phyloP scores from a whole-genome alignment of 2,113 vertebrate species.

The Plestiodon gilberti region DNA sequence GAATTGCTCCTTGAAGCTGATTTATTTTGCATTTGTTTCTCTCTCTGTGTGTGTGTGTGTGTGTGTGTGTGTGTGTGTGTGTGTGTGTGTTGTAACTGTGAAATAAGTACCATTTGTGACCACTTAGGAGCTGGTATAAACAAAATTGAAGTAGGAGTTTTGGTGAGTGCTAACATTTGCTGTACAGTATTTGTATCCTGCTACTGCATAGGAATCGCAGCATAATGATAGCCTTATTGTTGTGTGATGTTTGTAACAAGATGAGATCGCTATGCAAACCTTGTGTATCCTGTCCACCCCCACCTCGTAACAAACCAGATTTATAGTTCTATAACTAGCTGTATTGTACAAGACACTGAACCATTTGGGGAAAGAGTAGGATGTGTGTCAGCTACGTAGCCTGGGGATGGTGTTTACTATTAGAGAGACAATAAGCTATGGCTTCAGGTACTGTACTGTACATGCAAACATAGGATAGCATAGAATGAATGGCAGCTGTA shows the following conservation, averaged over 20 bases:
- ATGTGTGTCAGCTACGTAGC: constrained; percentile 19
- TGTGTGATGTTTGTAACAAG: constrained; percentile 77
- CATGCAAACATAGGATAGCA: not conserved
- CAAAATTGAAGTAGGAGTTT: constrained; percentile 71
- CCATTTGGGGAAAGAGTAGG: constrained; percentile 34
- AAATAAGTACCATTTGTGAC: constrained; percentile 56
- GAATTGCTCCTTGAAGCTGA: constrained; percentile 51
- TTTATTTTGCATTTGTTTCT: constrained; percentile 30
- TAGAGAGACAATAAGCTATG: not conserved
- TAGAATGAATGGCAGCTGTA: constrained; percentile 5
- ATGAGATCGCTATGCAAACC: constrained; percentile 66
- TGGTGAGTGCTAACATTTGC: constrained; percentile 73
- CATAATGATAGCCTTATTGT: constrained; percentile 73
- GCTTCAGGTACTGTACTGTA: not conserved
- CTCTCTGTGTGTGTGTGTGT: too few species aligned
- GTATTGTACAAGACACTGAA: constrained; percentile 44
- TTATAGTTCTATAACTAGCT: constrained; percentile 33
- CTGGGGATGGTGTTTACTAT: constrained; percentile 11
- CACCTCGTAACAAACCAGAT: constrained; percentile 24
- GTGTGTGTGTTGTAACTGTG: constrained; percentile 60
- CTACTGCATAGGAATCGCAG: constrained; percentile 75
- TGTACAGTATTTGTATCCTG: constrained; percentile 75
- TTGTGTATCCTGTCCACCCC: constrained; percentile 53
- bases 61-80: too few species aligned
- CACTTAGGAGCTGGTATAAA: constrained; percentile 55